Base-by-base conservation (phyloP, 2,888 invertebrate genomes). In the Drosophila maculinotata region DNA sequence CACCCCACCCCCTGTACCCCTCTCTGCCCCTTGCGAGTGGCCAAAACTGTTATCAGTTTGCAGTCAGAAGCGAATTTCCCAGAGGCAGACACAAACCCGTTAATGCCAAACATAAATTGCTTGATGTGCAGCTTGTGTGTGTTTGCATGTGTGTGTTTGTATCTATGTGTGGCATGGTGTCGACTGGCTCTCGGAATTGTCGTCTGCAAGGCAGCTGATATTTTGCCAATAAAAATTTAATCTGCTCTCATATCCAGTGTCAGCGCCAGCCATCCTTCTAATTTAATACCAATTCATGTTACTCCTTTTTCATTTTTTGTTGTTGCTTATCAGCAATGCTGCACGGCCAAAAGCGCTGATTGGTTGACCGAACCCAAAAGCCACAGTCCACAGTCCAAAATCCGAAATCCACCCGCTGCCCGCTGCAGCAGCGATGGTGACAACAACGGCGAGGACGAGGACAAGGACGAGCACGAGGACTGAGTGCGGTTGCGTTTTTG, bases 161-260 rank as follows among this genome's bases (percentile, higher is more conserved):
- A 31, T 14, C 28, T 25, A 23, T 20, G 33, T 49, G 8, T 56
- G 23, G 28, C 23, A 23, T 41, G 28, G 33, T 20, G 12, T 26
- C 12, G 31, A 44, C 53, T 52, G 23, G 25, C 66, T 45, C 39
- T 45, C 31, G 49, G 23, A 45, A 26, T 42, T 49, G 69, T 54
- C 64, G 51, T 45, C 51, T 54, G 54, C 41, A 67, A 67, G 72
- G 44, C 57, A 65, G 49, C 75, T 79, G 83, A 86, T 86, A 83
- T 80, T 82, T 80, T 74, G 73, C 77, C 86, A 87, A 88, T 87
- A 88, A 88, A 87, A 88, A 86, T 88, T 69, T 87, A 87, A 87
- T 84, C 88, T 83, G 47, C 69, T 75, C 68, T 71, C 67, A 74
- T 73, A 76, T 72, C 69, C 81, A 73, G 64, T 59, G 66, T 59